phyloP scores from a whole-genome alignment of 2,113 vertebrate species.

The Callorhinus ursinus region DNA sequence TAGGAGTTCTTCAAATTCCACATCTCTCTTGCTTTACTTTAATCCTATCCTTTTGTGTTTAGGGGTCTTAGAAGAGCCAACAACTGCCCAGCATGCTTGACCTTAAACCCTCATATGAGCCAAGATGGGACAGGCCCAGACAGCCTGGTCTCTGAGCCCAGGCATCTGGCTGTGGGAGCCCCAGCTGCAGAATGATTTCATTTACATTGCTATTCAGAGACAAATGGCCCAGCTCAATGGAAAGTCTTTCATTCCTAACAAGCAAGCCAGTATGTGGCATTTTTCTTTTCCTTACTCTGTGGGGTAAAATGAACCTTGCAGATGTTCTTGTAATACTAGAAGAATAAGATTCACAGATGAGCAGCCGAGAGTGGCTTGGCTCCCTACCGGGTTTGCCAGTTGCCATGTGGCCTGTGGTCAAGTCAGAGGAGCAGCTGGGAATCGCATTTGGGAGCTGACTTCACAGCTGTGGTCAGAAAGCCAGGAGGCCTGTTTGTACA shows the following conservation, averaged over 20 bases:
- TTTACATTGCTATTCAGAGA: conserved; percentile 53
- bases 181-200: conserved; percentile 46
- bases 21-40: not conserved
- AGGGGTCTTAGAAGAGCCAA: not conserved
- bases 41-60: not conserved
- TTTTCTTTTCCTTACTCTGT: conserved; percentile 53
- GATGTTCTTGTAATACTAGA: conserved; percentile 57
- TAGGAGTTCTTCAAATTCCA: not conserved
- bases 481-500: conserved; percentile 17
- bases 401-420: conserved; percentile 63
- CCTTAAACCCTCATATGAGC: not conserved
- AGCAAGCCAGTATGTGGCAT: conserved; percentile 57
- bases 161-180: not conserved
- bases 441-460: conserved; percentile 58
- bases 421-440: conserved; percentile 63
- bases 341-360: conserved; percentile 54
- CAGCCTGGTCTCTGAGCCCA: not conserved
- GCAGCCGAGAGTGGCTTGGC: conserved; percentile 33
- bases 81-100: not conserved
- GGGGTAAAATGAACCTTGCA: conserved; percentile 70
- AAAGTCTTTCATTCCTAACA: conserved; percentile 71
- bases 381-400: not conserved
- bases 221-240: conserved; percentile 44
- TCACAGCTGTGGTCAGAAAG: not conserved
- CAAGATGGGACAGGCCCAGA: not conserved